Base-by-base conservation (phyloP, 2,888 invertebrate species). In the Pollenia labialis region DNA sequence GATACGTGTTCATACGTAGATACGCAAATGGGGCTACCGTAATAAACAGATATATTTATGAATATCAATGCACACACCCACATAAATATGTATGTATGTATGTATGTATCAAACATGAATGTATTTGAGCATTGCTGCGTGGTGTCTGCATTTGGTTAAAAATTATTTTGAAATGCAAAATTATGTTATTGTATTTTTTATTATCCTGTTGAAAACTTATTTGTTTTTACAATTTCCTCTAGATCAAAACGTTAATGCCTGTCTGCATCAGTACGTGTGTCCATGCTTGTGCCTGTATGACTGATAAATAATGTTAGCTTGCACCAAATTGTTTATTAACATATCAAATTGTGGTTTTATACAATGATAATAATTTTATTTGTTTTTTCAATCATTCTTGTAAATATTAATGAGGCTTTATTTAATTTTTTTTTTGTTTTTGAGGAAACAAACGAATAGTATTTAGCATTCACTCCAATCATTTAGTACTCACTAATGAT, bases 291-390 rank as follows among this genome's bases (percentile, higher is more conserved):
- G 16, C 7, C 4, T 50, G 14, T 16, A 16, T 48, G 81, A 58
- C 69, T 76, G 75, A 81, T 85, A 74, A 79, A 81, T 81, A 75
- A 75, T 60, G 75, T 81, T 66, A 72, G 83, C 64, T 44, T 64
- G 71, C 64, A 72, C 56, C 71, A 72, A 86, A 80, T 86, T 83
- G 71, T 80, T 81, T 83, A 80, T 86, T 86, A 86, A 82, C 86
- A 80, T 86, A 83, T 86, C 82, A 82, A 83, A 83, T 83, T 86
- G 86, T 83, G 82, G 82, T 76, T 86, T 76, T 76, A 48, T 71
- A 72, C 66, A 76, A 83, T 83, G 80, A 86, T 50, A 58, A 75
- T 83, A 86, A 86, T 86, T 83, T 83, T 83, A 81, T 83, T 86
- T 83, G 72, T 83, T 68, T 83, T 83, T 64, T 64, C 86, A 83